These are phyloP conservation scores for Drosophila insularis DNA, from an alignment of 1,140 invertebrate genomes.

Conservation along the genomic window DNA sequence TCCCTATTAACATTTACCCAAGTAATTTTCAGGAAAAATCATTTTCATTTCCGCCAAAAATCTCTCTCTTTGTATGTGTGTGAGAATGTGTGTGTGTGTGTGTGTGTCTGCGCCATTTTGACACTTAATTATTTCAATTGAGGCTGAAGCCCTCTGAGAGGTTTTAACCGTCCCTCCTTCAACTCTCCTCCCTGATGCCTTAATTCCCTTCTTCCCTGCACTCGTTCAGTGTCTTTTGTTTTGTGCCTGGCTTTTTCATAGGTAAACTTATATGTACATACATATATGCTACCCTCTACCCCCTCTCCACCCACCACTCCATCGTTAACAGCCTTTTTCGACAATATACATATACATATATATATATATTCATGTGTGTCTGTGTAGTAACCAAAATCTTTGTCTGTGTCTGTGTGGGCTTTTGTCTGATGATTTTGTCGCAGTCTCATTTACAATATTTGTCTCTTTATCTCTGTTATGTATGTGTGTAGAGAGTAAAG, in stretches of 20 bases:
- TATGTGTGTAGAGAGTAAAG: not conserved
- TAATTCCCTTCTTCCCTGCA: slow-evolving; percentile 17
- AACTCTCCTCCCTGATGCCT: not conserved
- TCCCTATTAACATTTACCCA: slow-evolving; percentile 42
- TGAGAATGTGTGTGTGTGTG: slow-evolving; percentile 3
- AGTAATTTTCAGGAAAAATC: slow-evolving; percentile 67
- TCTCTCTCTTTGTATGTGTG: not conserved
- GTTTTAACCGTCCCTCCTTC: not conserved
- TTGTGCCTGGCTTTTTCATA: slow-evolving; percentile 35
- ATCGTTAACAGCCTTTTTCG: slow-evolving; percentile 63
- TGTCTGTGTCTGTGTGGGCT: slow-evolving; percentile 27
- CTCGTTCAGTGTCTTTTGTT: slow-evolving; percentile 48
- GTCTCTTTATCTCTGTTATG: slow-evolving; percentile 31
- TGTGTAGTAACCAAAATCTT: slow-evolving; percentile 24
- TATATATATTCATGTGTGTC: slow-evolving; percentile 26
- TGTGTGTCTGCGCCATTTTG: slow-evolving; percentile 55
- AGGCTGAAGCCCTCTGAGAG: slow-evolving; percentile 35
- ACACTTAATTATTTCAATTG: slow-evolving; percentile 77
- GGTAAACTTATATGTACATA: slow-evolving; percentile 10
- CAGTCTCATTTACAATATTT: slow-evolving; percentile 77
- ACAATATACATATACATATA: slow-evolving; percentile 35
- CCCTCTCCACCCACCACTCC: not conserved
- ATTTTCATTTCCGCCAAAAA: slow-evolving; percentile 52
- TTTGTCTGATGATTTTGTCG: slow-evolving; percentile 73
- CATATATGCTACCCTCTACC: not conserved